phyloP scores from a whole-genome alignment of 1,140 invertebrate species.

The Chelonus insularis region DNA sequence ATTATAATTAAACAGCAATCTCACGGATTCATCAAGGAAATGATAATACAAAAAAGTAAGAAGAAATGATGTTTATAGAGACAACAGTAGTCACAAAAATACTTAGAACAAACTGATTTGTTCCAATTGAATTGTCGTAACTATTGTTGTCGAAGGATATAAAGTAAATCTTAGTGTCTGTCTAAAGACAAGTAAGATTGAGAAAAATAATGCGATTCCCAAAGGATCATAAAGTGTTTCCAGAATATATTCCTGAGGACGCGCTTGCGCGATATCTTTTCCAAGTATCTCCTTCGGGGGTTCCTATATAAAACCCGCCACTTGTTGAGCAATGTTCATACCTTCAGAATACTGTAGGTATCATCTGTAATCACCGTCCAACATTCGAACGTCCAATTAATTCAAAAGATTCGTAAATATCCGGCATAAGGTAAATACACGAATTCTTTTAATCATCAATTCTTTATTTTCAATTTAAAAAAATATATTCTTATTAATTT shows the following conservation, averaged over 20 bases:
- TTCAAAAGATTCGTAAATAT: not conserved
- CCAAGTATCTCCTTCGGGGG: conserved; percentile 28
- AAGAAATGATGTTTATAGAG: not conserved
- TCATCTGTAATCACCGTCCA: conserved; percentile 39
- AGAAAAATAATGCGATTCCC: conserved; percentile 19
- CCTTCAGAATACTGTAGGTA: conserved; percentile 46
- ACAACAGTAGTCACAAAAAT: conserved; percentile 2
- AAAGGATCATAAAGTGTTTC: conserved; percentile 32
- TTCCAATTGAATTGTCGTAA: conserved; percentile 26
- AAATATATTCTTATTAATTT: too few relatives aligned
- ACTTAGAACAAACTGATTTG: conserved; percentile 25
- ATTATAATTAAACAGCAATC: not conserved
- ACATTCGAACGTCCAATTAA: conserved; percentile 25
- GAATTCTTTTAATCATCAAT: not conserved
- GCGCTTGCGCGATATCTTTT: conserved; percentile 40
- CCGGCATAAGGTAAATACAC: not conserved
- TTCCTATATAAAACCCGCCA: conserved; percentile 57
- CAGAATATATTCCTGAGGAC: conserved; percentile 16
- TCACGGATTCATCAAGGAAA: not conserved
- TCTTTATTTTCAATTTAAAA: not conserved
- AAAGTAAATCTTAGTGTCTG: conserved; percentile 22
- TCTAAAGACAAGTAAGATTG: not conserved
- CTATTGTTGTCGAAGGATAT: conserved; percentile 19
- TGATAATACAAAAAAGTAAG: not conserved
- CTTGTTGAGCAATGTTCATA: conserved; percentile 59